Percentiles rank a stretch among this genome's conserved stretches.
phyloP scores from a whole-genome alignment of 2,797 vertebrate genomes.

The Limosa lapponica region DNA sequence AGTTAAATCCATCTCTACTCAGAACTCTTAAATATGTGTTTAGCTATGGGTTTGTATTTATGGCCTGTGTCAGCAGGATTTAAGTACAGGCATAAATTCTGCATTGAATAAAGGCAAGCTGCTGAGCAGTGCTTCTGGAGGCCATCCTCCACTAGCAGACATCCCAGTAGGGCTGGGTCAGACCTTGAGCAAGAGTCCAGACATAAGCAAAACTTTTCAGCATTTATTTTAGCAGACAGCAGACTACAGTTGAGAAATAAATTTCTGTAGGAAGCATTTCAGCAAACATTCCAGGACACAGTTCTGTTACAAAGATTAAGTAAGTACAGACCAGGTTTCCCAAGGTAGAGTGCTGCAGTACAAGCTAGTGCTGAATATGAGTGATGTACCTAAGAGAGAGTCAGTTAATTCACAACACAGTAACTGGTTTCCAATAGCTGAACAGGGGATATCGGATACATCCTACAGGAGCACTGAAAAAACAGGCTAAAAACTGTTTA shows the following conservation, averaged over 20 bases:
- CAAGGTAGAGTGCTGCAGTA: neutral
- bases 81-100: neutral
- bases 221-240: neutral
- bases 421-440: neutral
- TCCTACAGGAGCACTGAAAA: neutral
- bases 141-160: neutral
- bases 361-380: neutral
- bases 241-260: neutral
- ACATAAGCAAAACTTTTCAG: neutral
- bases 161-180: neutral
- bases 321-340: neutral
- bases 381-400: rapidly evolving
- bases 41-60: neutral
- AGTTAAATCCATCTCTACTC: constrained; percentile 1
- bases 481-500: neutral
- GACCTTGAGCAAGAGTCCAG: neutral
- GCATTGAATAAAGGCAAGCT: neutral
- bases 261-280: neutral
- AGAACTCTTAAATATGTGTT: neutral
- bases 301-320: neutral
- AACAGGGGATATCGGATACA: rapidly evolving
- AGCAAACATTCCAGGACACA: neutral
- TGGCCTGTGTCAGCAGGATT: neutral
- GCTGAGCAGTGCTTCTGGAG: neutral
- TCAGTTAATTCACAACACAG: neutral